Evolutionary conservation across 2,113 vertebrate species (phyloP), one percentile per base, ranked within the genome.

Genomic region (Phrynosoma platyrhinos): DNA sequence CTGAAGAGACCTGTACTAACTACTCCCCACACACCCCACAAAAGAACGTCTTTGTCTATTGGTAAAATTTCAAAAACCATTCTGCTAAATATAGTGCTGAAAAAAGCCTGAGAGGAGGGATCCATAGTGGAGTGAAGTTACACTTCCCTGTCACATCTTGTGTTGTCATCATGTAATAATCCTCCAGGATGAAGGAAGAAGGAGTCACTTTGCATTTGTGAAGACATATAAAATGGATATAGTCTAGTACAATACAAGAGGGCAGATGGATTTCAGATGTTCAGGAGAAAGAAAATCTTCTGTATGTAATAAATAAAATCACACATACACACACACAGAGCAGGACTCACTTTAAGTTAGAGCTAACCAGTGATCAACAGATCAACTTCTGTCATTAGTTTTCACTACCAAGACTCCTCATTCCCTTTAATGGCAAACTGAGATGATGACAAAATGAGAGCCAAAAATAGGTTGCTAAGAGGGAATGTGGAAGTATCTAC

Each of bases 11-110:
- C 42, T 14, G 42, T 52, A 25, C 23, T 52, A 42, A 47, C 42
- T 52, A 82, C 9, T 55, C 4, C 76, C 85, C 91, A 88, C 25
- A 27, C n/a, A 25, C 21, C 7, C 32, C 62, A 86, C 68, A 68
- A 62, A 72, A 62, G 2, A 21, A 25, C 1, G 0, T 4, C n/a
- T 53, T 82, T 91, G 12, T 71, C 27, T 64, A 27, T 40, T 30
- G 81, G 25, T 69, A 69, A n/a, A 18, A 55, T 14, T 21, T 52
- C 13, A n/a, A 14, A 13, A 55, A 79, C 30, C 30, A n/a, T 77
- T 47, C 12, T 27, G 23, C 40, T 77, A 52, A 77, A 40, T 47
- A 52, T 5, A 23, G 23, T 77, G 75, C 40, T 1, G 42, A 10
- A 1, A 9, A 77, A 47, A 4, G 40, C 75, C 9, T 27, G 40